Evolutionary conservation across 2,113 vertebrate species (phyloP), one percentile per base, ranked within the genome.

Genomic region (Ceyx margarethae): DNA sequence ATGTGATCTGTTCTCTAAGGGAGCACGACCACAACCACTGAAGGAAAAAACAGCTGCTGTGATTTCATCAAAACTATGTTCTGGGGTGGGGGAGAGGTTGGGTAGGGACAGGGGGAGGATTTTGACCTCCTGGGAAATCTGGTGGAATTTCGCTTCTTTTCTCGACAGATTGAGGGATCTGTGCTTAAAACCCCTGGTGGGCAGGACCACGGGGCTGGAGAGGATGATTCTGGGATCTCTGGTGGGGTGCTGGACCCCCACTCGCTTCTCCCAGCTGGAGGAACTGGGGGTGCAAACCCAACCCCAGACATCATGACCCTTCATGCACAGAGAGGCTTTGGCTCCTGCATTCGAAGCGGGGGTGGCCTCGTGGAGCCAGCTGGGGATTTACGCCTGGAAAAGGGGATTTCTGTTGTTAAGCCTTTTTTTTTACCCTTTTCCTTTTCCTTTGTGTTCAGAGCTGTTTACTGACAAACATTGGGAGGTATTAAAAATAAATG

Each of bases 1-100:
- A 7, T 33, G 65, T 37, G 77, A 74, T 50, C 14, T 16, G 11
- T 82, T 45, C 50, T 31, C 5, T 3, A 71, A 20, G 25, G 10
- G 6, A 80, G 35, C 26, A 69, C 0, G 1, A 79, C 79, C 40
- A 28, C 90, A 82, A 85, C 21, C 60, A 81, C 91, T 54, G 22
- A 8, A 71, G 84, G 48, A 62, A 69, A 91, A 58, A 78, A 16
- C 28, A 75, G 31, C 54, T 6, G 51, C 67, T 51, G 77, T 31
- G 31, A 75, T 84, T 89, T 67, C 60, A 87, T 46, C 71, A 64
- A 60, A 60, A 31, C 31, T 3, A 1, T 23, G 2, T 51, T 50
- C 46, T 87, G 61, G 23, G 0, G 0, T 37, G 9, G 12, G 13
- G 33, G 13, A 14, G 50, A 16, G 11, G 1, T 7, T 5, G 42